Evolutionary conservation across 2,888 invertebrate genomes (phyloP).

Genomic region (Megamerina dolium): DNA sequence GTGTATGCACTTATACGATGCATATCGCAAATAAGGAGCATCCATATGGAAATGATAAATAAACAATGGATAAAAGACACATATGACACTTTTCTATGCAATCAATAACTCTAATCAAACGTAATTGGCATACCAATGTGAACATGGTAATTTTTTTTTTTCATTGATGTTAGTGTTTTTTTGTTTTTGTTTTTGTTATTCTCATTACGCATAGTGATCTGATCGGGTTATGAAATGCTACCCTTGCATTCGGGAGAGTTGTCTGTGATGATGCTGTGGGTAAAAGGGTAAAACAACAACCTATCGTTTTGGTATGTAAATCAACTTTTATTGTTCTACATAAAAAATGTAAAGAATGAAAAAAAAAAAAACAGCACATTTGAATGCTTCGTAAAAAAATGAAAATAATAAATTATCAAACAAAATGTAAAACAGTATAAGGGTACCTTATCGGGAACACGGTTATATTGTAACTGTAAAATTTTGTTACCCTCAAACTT

Average conservation of each 20-base stretch:
- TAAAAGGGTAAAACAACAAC: conserved; percentile 34
- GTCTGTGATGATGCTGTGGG: conserved; percentile 18
- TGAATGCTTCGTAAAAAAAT: conserved; percentile 39
- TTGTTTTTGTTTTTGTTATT: conserved; percentile 2
- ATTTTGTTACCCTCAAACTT: conserved; percentile 37
- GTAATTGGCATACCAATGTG: conserved; percentile 6
- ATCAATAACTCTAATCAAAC: conserved; percentile 12
- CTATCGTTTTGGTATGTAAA: conserved; percentile 50
- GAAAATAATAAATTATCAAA: conserved; percentile 50
- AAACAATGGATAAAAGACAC: not conserved
- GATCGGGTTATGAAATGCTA: no score
- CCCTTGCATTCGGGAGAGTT: not conserved
- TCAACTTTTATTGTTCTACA: conserved; percentile 47
- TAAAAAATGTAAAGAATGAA: conserved; percentile 22
- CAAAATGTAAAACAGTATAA: no score
- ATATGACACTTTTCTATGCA: conserved; percentile 8
- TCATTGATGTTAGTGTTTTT: conserved; percentile 6
- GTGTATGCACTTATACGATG: no score
- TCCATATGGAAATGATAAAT: not conserved
- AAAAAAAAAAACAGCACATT: conserved; percentile 33
- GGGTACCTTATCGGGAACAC: no score
- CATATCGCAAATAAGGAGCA: no score
- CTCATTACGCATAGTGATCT: no score
- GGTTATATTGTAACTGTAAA: conserved; percentile 17
- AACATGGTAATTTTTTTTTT: conserved; percentile 4